These are phyloP conservation scores for Bombylius major DNA, from an alignment of 2,888 invertebrate species.

Conservation along the genomic window DNA sequence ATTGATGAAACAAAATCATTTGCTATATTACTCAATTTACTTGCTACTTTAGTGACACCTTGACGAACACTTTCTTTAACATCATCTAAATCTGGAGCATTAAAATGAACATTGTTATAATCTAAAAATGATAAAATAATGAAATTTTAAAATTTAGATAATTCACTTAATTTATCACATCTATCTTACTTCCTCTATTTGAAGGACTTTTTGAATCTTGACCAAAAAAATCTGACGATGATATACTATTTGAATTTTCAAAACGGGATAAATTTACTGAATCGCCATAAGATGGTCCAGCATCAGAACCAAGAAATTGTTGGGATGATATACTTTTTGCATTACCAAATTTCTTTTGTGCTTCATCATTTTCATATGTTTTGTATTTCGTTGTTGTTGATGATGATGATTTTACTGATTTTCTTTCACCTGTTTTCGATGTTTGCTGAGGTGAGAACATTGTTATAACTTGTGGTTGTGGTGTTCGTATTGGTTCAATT, in stretches of 20 bases:
- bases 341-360: conserved; percentile 91
- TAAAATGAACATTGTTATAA: conserved; percentile 32
- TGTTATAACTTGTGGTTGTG: conserved; percentile 30
- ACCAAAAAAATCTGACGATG: conserved; percentile 87
- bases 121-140: conserved; percentile 16
- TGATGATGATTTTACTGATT: not conserved
- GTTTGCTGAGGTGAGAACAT: conserved; percentile 25
- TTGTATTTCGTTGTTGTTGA: conserved; percentile 6
- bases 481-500: conserved; percentile 33
- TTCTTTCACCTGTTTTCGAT: conserved; percentile 5
- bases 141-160: no score
- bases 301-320: conserved; percentile 79
- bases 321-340: conserved; percentile 98
- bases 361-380: conserved; percentile 49
- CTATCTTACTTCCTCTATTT: conserved; percentile 10
- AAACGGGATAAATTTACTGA: conserved; percentile 56
- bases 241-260: conserved; percentile 89
- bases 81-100: conserved; percentile 79
- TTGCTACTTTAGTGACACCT: conserved; percentile 95
- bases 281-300: conserved; percentile 40
- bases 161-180: not conserved
- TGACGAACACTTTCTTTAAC: conserved; percentile 94
- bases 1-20: conserved; percentile 88
- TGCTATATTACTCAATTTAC: conserved; percentile 86
- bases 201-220: conserved; percentile 23